Evolutionary conservation across 2,888 invertebrate genomes (phyloP), one percentile per base, ranked within the genome.

Genomic region (Lamellibrachia columna): DNA sequence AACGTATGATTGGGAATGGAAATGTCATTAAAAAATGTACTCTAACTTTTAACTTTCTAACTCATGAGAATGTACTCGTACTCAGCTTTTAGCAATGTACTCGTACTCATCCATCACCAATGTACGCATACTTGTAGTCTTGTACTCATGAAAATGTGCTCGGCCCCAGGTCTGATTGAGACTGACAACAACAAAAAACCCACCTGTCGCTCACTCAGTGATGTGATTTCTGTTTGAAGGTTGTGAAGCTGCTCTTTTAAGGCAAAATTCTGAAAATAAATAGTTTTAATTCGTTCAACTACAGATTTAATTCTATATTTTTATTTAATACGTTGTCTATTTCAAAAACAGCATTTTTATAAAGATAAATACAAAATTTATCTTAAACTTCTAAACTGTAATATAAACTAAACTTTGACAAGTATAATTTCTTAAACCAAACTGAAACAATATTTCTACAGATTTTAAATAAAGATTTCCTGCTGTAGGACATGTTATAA

Each of bases 141-240:
- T 4, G 22, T 15, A 15, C 15, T 75, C 15, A 75, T 6, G 15
- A 15, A 15, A 75, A 22, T 22, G n/a, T 75, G n/a, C 40, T 40
- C 40, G 40, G 40, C 40, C 40, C 40, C 40, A 40, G 40, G 40
- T 40, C 40, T 40, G 40, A 40, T 75, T 8, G 91, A 91, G 53
- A 91, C 6, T 91, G 7, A 90, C 40, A 91, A 75, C 75, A 75
- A 3, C 58, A 58, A 58, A 15, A 91, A 52, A 53, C 92, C 53
- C 94, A 96, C 96, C 95, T 96, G 96, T 94, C 95, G 95, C 92
- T 95, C 95, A 94, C 95, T 96, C 92, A 96, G 94, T 91, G 94
- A 93, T 93, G 95, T 95, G 53, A 96, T 96, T 93, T 96, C 95
- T 93, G 94, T 95, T 92, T 96, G 96, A 28, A 96, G 93, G 90